Evolutionary conservation across 2,888 invertebrate genomes (phyloP), one percentile per base, ranked within the genome.

Genomic region (Actias luna): DNA sequence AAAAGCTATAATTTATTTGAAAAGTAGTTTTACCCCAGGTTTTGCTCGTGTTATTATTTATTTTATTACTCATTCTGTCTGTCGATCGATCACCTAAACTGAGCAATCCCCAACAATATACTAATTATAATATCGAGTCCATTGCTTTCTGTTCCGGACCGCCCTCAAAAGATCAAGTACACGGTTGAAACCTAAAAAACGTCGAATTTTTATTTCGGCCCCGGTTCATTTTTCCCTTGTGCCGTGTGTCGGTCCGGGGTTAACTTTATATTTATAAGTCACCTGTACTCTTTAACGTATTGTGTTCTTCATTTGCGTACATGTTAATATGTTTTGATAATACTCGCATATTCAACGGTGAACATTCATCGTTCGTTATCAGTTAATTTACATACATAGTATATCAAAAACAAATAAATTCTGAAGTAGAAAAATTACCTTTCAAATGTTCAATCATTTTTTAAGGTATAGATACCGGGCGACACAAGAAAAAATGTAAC

Each of bases 111-210:
- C 16, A 39, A 39, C 0, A 39, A 42, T 46, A n/a, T n/a, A 39
- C 14, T 39, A 29, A 4, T 52, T 36, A 55, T 55, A 31, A 66
- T 59, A 27, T 36, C 78, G 39, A 63, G 83, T 85, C 87, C 67
- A 84, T 39, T 16, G 66, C 65, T 36, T 55, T 27, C 22, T 72
- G 68, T 55, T n/a, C 55, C 55, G n/a, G 55, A 55, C 55, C 78
- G 75, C 81, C 74, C 73, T 75, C 83, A 84, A 87, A 89, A 88
- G 88, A 89, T 88, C 88, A 88, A 89, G 89, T 88, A 82, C 85
- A 74, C 76, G 76, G 71, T 78, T 72, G 74, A 73, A 76, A 77
- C 12, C 46, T 50, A 78, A 75, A 83, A 80, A 82, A 77, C 80
- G 82, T 78, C 74, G 74, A 83, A 79, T 89, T 89, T 88, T 89